These are phyloP conservation scores for Aurelia sp. DNA, from an alignment of 30 jellyfish, hydroid and myxozoan genomes.

Conservation along the genomic window DNA sequence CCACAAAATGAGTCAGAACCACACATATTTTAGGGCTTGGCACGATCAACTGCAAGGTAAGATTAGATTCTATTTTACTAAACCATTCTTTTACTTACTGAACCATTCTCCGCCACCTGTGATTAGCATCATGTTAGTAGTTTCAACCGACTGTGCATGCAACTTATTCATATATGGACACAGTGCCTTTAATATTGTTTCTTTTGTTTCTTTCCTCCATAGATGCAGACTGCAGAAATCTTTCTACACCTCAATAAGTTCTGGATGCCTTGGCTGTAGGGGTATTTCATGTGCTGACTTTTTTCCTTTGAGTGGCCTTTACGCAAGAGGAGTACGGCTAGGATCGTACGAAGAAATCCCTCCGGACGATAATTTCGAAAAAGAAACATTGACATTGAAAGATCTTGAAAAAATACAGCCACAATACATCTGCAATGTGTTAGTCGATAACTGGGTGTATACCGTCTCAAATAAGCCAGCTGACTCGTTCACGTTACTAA, in stretches of 20 bases:
- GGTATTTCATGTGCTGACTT: slow-evolving; percentile 66
- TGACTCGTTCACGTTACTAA: slow-evolving; percentile 48
- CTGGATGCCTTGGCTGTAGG: slow-evolving; percentile 70
- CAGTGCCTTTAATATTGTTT: too few species aligned
- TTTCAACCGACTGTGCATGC: too few species aligned
- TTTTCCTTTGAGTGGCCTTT: slow-evolving; percentile 38
- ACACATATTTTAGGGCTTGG: too few species aligned
- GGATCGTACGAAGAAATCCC: slow-evolving; percentile 29
- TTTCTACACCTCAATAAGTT: slow-evolving; percentile 62
- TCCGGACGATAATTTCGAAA: background rate
- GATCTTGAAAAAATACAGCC: slow-evolving; percentile 62
- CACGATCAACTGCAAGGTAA: too few species aligned
- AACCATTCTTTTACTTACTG: too few species aligned
- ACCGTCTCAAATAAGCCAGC: slow-evolving; percentile 1
- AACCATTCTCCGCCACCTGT: too few species aligned
- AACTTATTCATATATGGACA: too few species aligned
- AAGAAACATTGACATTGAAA: slow-evolving; percentile 44
- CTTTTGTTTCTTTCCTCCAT: too few species aligned
- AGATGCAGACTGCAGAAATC: slow-evolving; percentile 78
- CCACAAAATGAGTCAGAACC: too few species aligned
- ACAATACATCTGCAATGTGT: slow-evolving; percentile 54
- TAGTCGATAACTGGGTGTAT: slow-evolving; percentile 78
- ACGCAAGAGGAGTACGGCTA: background rate
- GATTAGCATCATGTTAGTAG: too few species aligned
- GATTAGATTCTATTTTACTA: too few species aligned